Percentiles rank a stretch among this genome's conserved stretches.
phyloP scores from a whole-genome alignment of 2,797 vertebrate species.

The Xiphorhynchus erythropygius region DNA sequence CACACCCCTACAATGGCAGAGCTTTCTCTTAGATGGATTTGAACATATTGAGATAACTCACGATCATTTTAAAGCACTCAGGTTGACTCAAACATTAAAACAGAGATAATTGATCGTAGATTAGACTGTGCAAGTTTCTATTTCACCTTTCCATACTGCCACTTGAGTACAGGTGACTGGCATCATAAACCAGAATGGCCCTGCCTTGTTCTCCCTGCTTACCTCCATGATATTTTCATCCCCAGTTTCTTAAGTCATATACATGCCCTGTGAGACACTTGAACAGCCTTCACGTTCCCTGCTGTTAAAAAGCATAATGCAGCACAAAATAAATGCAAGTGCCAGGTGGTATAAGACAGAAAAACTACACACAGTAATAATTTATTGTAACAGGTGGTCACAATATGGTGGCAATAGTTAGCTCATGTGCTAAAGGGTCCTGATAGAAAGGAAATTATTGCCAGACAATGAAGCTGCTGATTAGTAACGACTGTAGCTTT shows the following conservation, averaged over 20 bases:
- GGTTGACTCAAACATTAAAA: background rate
- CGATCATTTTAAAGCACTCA: background rate
- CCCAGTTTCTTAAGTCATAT: background rate
- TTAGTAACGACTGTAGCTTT: background rate
- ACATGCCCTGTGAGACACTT: background rate
- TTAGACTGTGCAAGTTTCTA: background rate
- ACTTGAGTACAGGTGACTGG: background rate
- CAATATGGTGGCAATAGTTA: background rate
- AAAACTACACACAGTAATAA: background rate
- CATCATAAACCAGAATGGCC: background rate
- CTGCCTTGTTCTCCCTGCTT: background rate
- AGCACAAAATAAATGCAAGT: background rate
- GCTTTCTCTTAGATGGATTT: background rate
- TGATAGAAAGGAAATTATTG: background rate
- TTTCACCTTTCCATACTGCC: background rate
- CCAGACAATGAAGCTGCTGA: background rate
- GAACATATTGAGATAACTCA: background rate
- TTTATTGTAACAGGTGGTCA: background rate
- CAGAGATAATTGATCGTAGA: background rate
- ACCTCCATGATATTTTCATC: background rate
- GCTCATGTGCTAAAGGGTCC: background rate
- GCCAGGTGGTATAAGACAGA: background rate
- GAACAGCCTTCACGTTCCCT: background rate
- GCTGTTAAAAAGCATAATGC: background rate
- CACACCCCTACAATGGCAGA: background rate